Conservation (phyloP, 2,888 invertebrate genomes). For the Nemotelus pantherinus region DNA sequence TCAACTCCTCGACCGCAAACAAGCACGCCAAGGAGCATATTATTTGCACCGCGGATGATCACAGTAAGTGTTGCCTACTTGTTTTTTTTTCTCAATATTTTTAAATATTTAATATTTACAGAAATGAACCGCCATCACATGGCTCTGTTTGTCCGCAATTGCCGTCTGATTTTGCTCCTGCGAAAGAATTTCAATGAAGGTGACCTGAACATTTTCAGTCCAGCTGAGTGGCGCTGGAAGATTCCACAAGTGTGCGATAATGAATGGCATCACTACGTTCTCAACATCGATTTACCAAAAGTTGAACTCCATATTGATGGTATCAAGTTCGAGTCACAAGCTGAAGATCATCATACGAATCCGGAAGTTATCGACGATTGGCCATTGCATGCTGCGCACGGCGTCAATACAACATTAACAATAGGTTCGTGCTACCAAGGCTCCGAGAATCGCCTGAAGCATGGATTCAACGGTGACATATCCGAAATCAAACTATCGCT, state of each 20-base stretch:
- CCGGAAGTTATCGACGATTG: slow-evolving; percentile 99
- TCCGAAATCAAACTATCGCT: slow-evolving; percentile 62
- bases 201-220: slow-evolving; percentile 92
- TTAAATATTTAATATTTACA: background rate
- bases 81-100: background rate
- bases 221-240: slow-evolving; percentile 99
- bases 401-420: slow-evolving; percentile 90
- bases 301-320: slow-evolving; percentile 92
- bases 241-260: slow-evolving; percentile 95
- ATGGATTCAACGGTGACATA: slow-evolving; percentile 67
- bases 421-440: slow-evolving; percentile 99
- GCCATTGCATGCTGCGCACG: slow-evolving; percentile 96
- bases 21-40: slow-evolving; percentile 96
- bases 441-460: slow-evolving; percentile 89
- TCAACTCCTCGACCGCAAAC: slow-evolving; percentile 78
- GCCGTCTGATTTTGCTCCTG: slow-evolving; percentile 91
- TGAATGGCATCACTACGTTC: slow-evolving; percentile 98
- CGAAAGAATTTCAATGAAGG: slow-evolving; percentile 91
- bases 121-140: slow-evolving; percentile 98
- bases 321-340: slow-evolving; percentile 65
- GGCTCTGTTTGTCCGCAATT: slow-evolving; percentile 96
- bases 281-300: slow-evolving; percentile 92
- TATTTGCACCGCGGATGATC: slow-evolving; percentile 96
- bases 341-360: slow-evolving; percentile 72
- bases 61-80: slow-evolving; percentile 75